Evolutionary conservation across 2,113 vertebrate genomes (phyloP).

Genomic region (Talpa occidentalis): DNA sequence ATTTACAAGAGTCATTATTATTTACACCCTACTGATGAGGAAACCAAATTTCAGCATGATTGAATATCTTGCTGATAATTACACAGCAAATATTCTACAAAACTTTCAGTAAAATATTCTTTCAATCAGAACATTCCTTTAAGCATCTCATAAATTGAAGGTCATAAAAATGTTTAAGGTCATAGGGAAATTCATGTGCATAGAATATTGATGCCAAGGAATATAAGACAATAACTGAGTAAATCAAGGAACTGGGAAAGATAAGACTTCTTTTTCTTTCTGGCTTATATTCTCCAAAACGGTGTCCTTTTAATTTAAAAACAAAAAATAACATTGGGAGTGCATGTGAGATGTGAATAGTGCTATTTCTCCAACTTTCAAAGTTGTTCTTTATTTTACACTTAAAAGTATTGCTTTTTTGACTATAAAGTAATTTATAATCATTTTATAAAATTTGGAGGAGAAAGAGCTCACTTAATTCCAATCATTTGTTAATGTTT

Average conservation of each 20-base stretch:
- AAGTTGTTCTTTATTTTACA: background rate
- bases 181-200: background rate
- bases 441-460: conserved; percentile 24
- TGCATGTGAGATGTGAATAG: background rate
- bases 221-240: background rate
- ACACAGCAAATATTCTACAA: conserved; percentile 41
- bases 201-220: conserved; percentile 15
- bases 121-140: background rate
- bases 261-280: conserved; percentile 24
- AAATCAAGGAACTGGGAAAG: background rate
- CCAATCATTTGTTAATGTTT: conserved; percentile 22
- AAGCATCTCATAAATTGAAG: conserved; percentile 26
- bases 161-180: background rate
- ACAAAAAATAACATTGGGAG: conserved; percentile 42
- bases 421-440: background rate
- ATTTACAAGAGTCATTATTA: conserved; percentile 49
- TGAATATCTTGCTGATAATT: conserved; percentile 30
- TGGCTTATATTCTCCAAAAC: background rate
- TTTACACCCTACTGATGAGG: background rate
- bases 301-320: conserved; percentile 10
- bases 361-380: conserved; percentile 21
- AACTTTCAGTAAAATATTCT: conserved; percentile 35
- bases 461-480: background rate
- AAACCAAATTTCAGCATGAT: conserved; percentile 58
- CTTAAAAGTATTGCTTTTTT: conserved; percentile 34